A percentile compares a stretch with the other conserved stretches of the same genome.
These are phyloP conservation scores for Anarrhichthys ocellatus DNA, from an alignment of 2,113 vertebrate genomes.

Conservation along the genomic window DNA sequence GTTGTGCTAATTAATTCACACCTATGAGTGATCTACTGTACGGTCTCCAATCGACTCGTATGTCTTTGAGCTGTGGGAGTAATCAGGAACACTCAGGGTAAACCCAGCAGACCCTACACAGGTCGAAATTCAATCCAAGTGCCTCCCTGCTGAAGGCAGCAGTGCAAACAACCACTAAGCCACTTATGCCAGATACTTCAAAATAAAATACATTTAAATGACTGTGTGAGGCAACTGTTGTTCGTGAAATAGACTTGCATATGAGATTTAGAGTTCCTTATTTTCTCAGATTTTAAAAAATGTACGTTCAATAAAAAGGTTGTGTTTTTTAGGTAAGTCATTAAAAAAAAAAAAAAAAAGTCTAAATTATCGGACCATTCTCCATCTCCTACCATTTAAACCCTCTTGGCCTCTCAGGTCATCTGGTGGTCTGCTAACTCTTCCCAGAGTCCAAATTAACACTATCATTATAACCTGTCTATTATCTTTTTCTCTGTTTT, in stretches of 20 bases:
- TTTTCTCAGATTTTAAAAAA: not conserved
- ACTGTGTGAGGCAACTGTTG: not conserved
- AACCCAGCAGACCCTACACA: not conserved
- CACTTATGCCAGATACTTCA: not conserved
- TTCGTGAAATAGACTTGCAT: not conserved
- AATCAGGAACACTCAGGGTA: not conserved
- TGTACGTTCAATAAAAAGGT: not conserved
- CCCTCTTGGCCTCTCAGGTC: not conserved
- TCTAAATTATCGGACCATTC: not conserved
- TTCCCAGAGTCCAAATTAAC: not conserved
- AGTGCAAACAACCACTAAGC: not conserved
- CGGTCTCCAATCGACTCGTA: not conserved
- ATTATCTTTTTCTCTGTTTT: not conserved
- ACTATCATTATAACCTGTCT: not conserved
- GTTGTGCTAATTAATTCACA: not conserved
- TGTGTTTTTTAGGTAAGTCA: not conserved
- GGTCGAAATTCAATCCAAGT: not conserved
- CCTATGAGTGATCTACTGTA: not conserved
- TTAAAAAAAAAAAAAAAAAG: not conserved
- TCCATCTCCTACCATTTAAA: not conserved
- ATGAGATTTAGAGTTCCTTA: not conserved
- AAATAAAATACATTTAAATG: not conserved
- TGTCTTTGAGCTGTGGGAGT: not conserved
- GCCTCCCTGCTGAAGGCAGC: not conserved
- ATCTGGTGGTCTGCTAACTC: not conserved